Base-by-base conservation (phyloP, 1,140 invertebrate species). In the Bombus waltoni region DNA sequence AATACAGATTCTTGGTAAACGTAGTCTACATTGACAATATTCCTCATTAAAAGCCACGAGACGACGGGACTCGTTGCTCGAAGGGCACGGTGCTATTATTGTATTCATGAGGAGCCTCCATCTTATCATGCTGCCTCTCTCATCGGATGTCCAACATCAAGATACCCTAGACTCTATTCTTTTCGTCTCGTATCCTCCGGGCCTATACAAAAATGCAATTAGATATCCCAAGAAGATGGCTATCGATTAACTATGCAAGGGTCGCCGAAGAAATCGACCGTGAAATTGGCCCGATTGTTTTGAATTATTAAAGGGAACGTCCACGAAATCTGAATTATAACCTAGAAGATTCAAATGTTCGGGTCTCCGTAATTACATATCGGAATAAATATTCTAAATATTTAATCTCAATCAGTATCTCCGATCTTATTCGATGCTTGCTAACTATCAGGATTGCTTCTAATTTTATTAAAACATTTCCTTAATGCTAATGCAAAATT, bases 201-300 rank as follows among this genome's bases (percentile, higher is more conserved):
- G 82, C 77, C 76, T 83, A 83, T 70, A 87, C 86, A 93, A 92
- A 93, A 93, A 92, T 90, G 89, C 93, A 93, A 93, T 93, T 92
- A 92, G 91, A 88, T 87, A 59, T 65, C 86, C 76, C 71, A 87
- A 80, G 88, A 89, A 89, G 89, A 90, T 79, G 84, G 40, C 75
- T 74, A 53, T 75, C 90, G 91, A 91, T 92, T 89, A 88, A 91
- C 74, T 89, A 91, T 90, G 89, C 90, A 87, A 90, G 80, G 70
- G 77, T 75, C 59, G 72, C 53, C 38, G 82, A 35, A 89, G 85
- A 87, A 92, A 92, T 92, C 88, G 89, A 91, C 88, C 91, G 88
- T 92, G 88, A 92, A 91, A 92, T 92, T 91, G 87, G 66, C 84
- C 18, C 91, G 83, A 92, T 92, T 92, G 87, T 92, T 90, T 91